Evolutionary conservation across 2,888 invertebrate genomes (phyloP).

Genomic region (Aspidiotus rigidus): DNA sequence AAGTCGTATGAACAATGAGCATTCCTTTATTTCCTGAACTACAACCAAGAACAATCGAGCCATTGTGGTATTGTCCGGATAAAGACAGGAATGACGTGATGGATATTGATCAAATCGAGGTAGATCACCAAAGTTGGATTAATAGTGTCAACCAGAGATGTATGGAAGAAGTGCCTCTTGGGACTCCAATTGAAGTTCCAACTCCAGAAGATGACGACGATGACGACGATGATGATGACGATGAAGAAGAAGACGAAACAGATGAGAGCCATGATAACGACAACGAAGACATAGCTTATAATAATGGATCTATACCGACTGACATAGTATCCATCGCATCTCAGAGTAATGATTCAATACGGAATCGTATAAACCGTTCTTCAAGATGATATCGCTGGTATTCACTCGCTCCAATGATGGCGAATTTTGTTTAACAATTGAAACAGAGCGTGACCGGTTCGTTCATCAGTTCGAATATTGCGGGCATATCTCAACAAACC

Average conservation of each 20-base stretch:
- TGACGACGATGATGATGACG: slow-evolving; percentile 29
- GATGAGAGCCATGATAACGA: slow-evolving; percentile 31
- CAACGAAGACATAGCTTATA: slow-evolving; percentile 20
- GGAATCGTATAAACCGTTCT: slow-evolving; percentile 26
- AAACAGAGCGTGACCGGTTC: too few relatives aligned
- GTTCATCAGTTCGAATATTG: too few relatives aligned
- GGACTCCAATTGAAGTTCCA: slow-evolving; percentile 25
- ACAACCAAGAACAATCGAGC: slow-evolving; percentile 15
- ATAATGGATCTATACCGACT: slow-evolving; percentile 23
- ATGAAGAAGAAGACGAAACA: slow-evolving; percentile 25
- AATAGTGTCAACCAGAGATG: slow-evolving; percentile 20
- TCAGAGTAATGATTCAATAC: slow-evolving; percentile 23
- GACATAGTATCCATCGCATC: slow-evolving; percentile 15
- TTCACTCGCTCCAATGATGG: background rate
- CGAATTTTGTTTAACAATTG: too few relatives aligned
- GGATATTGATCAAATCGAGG: slow-evolving; percentile 29
- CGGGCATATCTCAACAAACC: too few relatives aligned
- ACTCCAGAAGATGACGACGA: slow-evolving; percentile 24
- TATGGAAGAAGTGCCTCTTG: slow-evolving; percentile 14
- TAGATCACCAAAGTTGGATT: slow-evolving; percentile 23
- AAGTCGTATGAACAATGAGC: slow-evolving; percentile 7
- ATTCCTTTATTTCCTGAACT: slow-evolving; percentile 23
- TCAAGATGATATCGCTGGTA: background rate
- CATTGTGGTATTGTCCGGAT: slow-evolving; percentile 25
- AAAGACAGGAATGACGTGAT: slow-evolving; percentile 18